Evolutionary conservation across 1,140 invertebrate genomes (phyloP).

Genomic region (Maconellicoccus hirsutus): DNA sequence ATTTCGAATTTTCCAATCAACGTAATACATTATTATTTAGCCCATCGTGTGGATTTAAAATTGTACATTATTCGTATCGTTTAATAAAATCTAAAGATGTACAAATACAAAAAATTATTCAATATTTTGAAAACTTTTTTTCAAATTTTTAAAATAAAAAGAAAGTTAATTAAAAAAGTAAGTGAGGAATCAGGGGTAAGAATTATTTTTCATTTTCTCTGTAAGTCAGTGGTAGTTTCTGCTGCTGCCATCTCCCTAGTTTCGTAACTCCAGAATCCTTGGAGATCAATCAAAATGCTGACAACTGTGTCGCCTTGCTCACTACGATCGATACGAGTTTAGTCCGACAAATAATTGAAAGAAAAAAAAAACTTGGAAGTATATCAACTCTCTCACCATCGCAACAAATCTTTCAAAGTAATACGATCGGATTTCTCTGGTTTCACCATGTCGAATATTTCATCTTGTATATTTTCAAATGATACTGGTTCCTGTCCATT

Average conservation of each 20-base stretch:
- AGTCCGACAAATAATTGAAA: not conserved
- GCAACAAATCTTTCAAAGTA: constrained; percentile 71
- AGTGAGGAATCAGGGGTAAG: too few species aligned
- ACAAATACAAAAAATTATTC: too few species aligned
- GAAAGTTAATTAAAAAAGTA: too few species aligned
- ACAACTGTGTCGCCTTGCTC: constrained; percentile 88
- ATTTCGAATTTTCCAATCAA: not conserved
- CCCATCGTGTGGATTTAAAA: not conserved
- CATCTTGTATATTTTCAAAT: constrained; percentile 92
- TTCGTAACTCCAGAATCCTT: constrained; percentile 94
- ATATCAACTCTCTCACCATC: constrained; percentile 35
- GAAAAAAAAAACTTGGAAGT: not conserved
- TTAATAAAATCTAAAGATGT: not conserved
- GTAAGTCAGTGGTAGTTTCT: constrained; percentile 34
- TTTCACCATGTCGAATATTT: constrained; percentile 96
- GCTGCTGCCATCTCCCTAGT: constrained; percentile 68
- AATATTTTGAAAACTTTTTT: too few species aligned
- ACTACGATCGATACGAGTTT: constrained; percentile 44
- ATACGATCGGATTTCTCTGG: constrained; percentile 73
- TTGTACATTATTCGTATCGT: not conserved
- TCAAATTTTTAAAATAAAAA: not conserved
- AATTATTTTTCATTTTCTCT: not conserved
- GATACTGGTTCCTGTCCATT: constrained; percentile 74
- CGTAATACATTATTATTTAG: not conserved
- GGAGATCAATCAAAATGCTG: constrained; percentile 87